These are phyloP conservation scores for Rynchops niger DNA, from an alignment of 2,113 vertebrate genomes.

Conservation along the genomic window DNA sequence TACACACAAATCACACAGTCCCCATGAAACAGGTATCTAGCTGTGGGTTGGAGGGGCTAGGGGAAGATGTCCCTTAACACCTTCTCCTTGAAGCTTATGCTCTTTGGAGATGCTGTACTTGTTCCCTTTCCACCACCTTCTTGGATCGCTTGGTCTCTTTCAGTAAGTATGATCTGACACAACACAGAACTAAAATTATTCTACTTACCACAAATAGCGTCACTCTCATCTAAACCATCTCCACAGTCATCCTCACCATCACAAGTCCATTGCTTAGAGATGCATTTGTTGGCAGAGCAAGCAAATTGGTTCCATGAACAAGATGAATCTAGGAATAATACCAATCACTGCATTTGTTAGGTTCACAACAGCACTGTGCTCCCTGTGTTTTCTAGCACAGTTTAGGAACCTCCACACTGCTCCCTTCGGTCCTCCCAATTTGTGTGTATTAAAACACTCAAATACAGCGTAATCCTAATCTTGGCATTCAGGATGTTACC, in stretches of 20 bases:
- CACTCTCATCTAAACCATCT: conserved; percentile 90
- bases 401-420: background rate
- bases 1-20: fast-evolving
- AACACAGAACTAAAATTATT: background rate
- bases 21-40: background rate
- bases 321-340: conserved; percentile 83
- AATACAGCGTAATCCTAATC: background rate
- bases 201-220: conserved; percentile 86
- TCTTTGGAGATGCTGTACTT: background rate
- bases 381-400: background rate
- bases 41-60: background rate
- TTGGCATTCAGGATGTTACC: background rate
- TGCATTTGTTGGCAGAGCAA: conserved; percentile 94
- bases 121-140: background rate
- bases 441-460: background rate
- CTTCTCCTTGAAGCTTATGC: background rate
- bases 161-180: fast-evolving
- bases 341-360: background rate
- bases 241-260: conserved; percentile 96
- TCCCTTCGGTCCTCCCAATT: background rate
- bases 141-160: background rate
- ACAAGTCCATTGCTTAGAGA: conserved; percentile 94
- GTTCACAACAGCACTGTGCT: background rate
- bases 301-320: conserved; percentile 98
- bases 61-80: background rate